These are phyloP conservation scores for Simalia tracyae DNA, from an alignment of 2,797 vertebrate species.

Conservation along the genomic window DNA sequence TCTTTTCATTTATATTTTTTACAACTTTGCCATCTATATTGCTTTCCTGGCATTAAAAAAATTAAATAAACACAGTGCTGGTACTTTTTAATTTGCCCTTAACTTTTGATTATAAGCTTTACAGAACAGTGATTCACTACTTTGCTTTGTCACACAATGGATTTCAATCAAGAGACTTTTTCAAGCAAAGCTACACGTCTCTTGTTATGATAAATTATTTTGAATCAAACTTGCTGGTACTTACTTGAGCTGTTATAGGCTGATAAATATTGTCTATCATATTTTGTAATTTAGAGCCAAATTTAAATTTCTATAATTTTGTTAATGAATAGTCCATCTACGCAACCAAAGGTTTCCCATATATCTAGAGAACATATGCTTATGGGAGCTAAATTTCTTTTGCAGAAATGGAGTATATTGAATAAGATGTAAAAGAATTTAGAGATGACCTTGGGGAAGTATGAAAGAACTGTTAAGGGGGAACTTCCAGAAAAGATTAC, in stretches of 20 bases:
- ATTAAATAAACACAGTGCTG: too few species aligned
- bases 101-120: too few species aligned
- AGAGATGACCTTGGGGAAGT: too few species aligned
- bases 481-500: neutral
- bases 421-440: too few species aligned
- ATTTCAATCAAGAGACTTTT: too few species aligned
- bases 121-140: too few species aligned
- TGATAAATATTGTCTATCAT: neutral
- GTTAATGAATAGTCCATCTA: neutral
- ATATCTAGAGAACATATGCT: neutral
- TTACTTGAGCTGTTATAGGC: neutral
- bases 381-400: neutral
- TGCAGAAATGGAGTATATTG: too few species aligned
- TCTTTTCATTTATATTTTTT: too few species aligned
- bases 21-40: too few species aligned
- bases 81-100: too few species aligned
- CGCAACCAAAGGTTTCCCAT: neutral
- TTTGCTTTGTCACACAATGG: too few species aligned
- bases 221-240: neutral
- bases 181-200: neutral
- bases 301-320: neutral
- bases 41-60: too few species aligned
- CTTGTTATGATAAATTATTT: neutral
- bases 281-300: neutral
- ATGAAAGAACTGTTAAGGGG: neutral